phyloP scores from a whole-genome alignment of 2,888 invertebrate species.

The Conus canariensis region DNA sequence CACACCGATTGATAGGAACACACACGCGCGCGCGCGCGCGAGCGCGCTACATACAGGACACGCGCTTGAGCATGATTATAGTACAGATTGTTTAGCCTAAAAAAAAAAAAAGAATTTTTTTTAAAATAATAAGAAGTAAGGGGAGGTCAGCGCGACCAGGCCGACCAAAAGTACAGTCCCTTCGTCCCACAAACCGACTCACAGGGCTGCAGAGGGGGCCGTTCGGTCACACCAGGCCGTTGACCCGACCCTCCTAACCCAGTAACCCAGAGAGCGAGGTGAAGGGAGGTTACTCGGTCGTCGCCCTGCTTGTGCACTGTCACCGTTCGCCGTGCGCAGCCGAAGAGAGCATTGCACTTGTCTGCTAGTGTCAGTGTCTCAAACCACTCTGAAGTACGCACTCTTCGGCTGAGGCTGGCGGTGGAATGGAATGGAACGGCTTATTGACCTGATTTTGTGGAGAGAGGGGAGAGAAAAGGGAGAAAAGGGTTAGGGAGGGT shows the following conservation, averaged over 20 bases:
- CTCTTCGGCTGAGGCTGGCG: not conserved
- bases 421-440: not conserved
- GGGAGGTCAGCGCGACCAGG: not conserved
- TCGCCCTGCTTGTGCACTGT: not conserved
- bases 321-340: not conserved
- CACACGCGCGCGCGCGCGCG: not conserved
- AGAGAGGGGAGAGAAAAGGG: not conserved
- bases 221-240: not conserved
- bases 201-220: not conserved
- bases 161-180: not conserved
- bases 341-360: too few relatives aligned
- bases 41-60: not conserved
- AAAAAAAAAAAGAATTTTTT: not conserved
- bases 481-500: not conserved
- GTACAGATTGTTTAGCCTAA: not conserved
- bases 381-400: too few relatives aligned
- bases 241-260: slow-evolving; percentile 17
- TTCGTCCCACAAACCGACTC: not conserved
- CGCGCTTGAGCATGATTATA: not conserved
- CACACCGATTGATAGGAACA: too few relatives aligned
- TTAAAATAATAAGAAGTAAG: not conserved
- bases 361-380: too few relatives aligned
- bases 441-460: not conserved
- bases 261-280: slow-evolving; percentile 11
- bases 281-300: slow-evolving; percentile 14